Evolutionary conservation across 1,140 invertebrate genomes (phyloP).

Genomic region (Drosophila gunungcola): DNA sequence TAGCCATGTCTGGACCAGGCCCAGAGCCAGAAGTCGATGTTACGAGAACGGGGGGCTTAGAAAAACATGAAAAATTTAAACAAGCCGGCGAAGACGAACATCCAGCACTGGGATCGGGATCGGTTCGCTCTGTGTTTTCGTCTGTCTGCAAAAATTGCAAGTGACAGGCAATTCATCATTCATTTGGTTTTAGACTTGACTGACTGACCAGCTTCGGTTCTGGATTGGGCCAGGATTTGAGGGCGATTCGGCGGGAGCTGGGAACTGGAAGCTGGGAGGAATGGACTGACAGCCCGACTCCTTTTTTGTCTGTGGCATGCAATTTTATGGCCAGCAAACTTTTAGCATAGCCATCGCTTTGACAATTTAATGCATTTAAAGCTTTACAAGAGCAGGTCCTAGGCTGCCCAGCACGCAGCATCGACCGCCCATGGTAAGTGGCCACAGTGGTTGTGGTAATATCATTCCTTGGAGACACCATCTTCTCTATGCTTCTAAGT

Average conservation of each 20-base stretch:
- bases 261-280: background rate
- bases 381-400: constrained; percentile 46
- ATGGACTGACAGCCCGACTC: constrained; percentile 25
- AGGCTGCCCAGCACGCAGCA: constrained; percentile 24
- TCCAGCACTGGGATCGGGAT: constrained; percentile 51
- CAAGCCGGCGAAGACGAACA: constrained; percentile 57
- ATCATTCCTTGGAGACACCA: too few relatives aligned
- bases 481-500: too few relatives aligned
- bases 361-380: constrained; percentile 83
- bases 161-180: constrained; percentile 83
- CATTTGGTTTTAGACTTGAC: constrained; percentile 71
- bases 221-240: constrained; percentile 20
- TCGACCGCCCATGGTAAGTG: constrained; percentile 40
- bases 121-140: constrained; percentile 62
- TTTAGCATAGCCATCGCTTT: constrained; percentile 65
- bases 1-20: constrained; percentile 47
- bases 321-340: constrained; percentile 77
- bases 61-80: constrained; percentile 80
- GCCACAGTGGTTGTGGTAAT: constrained; percentile 42
- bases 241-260: constrained; percentile 18
- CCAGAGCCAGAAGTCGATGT: constrained; percentile 3
- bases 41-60: constrained; percentile 41
- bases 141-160: constrained; percentile 81
- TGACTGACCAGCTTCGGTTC: constrained; percentile 55
- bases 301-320: constrained; percentile 72